These are phyloP conservation scores for Eumacrocentrus americanus DNA, from an alignment of 2,888 invertebrate species.

Conservation along the genomic window DNA sequence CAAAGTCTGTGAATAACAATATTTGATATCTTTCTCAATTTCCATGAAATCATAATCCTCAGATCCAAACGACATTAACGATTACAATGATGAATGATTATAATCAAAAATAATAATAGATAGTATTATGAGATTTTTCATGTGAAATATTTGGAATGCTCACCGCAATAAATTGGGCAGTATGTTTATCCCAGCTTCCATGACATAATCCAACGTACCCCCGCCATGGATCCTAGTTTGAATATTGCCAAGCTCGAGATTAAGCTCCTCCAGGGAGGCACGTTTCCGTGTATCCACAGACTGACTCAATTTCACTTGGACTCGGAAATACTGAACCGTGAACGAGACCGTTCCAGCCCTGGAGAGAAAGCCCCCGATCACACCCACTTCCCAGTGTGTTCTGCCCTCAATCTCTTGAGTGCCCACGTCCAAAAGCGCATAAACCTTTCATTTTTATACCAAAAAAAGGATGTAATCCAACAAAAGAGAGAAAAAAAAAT, in stretches of 20 bases:
- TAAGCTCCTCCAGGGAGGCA: constrained; percentile 74
- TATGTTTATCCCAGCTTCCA: constrained; percentile 82
- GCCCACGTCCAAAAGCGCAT: constrained; percentile 75
- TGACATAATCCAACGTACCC: constrained; percentile 82
- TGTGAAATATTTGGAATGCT: constrained; percentile 3
- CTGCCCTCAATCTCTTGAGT: constrained; percentile 80
- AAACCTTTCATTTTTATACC: constrained; percentile 47
- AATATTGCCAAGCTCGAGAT: constrained; percentile 83
- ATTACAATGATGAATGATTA: no score
- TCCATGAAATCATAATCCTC: no score
- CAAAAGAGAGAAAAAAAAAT: neutral
- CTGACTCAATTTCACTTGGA: constrained; percentile 74
- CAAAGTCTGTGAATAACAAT: neutral
- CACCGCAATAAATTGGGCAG: constrained; percentile 80
- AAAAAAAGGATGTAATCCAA: neutral
- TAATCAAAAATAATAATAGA: no score
- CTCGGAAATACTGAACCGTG: constrained; percentile 79
- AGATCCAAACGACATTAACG: no score
- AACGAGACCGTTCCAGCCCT: constrained; percentile 77
- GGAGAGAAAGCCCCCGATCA: constrained; percentile 71
- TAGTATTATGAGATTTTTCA: neutral
- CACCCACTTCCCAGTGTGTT: constrained; percentile 79
- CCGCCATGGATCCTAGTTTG: constrained; percentile 84
- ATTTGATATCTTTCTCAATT: neutral
- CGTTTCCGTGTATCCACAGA: constrained; percentile 77